phyloP scores from a whole-genome alignment of 2,888 invertebrate species.

The Saturnia pavonia region DNA sequence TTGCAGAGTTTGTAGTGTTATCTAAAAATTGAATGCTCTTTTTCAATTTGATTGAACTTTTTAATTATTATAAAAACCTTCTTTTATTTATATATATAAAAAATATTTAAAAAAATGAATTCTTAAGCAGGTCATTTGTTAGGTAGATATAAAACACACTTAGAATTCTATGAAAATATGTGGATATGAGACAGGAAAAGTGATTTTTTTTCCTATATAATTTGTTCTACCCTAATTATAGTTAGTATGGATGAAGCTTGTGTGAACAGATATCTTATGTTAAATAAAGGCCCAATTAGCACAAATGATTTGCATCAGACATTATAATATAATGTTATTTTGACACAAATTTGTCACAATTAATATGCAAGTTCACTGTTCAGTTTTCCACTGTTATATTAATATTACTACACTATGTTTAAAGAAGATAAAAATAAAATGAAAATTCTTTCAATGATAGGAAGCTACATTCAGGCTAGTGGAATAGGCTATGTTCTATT shows the following conservation, averaged over 20 bases:
- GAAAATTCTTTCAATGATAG: too few relatives aligned
- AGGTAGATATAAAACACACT: slow-evolving; percentile 39
- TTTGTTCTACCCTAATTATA: slow-evolving; percentile 11
- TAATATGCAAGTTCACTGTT: neutral
- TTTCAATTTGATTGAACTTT: slow-evolving; percentile 61
- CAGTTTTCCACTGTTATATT: slow-evolving; percentile 4
- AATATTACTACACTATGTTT: neutral
- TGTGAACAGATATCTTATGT: slow-evolving; percentile 28
- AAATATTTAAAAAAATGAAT: slow-evolving; percentile 18
- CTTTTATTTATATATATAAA: neutral
- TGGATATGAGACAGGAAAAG: slow-evolving; percentile 13
- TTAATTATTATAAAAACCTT: slow-evolving; percentile 26
- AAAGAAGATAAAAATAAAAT: too few relatives aligned
- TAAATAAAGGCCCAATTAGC: slow-evolving; percentile 35
- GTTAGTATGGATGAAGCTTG: slow-evolving; percentile 40
- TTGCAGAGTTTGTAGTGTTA: slow-evolving; percentile 93
- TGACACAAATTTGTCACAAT: slow-evolving; percentile 3
- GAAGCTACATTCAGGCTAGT: too few relatives aligned
- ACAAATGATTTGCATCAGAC: slow-evolving; percentile 29
- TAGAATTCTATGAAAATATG: slow-evolving; percentile 7
- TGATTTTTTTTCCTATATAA: slow-evolving; percentile 8
- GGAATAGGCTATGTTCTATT: too few relatives aligned
- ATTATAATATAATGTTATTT: neutral
- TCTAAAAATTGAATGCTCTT: slow-evolving; percentile 83
- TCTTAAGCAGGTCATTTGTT: slow-evolving; percentile 64